These are phyloP conservation scores for Penaeus chinensis DNA, from an alignment of 1,140 invertebrate species.

Conservation along the genomic window DNA sequence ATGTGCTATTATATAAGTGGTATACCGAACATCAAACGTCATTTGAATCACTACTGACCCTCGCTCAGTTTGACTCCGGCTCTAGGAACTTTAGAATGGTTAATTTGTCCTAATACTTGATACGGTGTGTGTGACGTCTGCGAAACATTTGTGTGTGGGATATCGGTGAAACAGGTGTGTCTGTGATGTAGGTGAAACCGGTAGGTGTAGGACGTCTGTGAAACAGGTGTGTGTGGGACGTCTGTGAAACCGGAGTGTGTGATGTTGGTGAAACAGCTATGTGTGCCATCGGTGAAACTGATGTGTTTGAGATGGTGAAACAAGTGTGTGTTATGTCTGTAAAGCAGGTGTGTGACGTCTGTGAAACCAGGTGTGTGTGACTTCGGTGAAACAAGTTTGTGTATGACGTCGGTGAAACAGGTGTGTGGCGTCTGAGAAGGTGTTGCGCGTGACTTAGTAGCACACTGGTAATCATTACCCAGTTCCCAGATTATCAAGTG, in stretches of 20 bases:
- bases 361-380: neutral
- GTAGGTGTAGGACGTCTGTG: neutral
- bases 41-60: neutral
- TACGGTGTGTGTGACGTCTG: no score
- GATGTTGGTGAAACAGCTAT: neutral
- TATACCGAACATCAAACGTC: no score
- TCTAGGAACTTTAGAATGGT: neutral
- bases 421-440: no score
- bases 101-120: no score
- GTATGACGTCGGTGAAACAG: neutral
- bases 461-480: constrained; percentile 6
- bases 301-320: neutral
- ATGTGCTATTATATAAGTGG: neutral
- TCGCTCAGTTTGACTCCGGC: constrained; percentile 9
- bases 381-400: neutral
- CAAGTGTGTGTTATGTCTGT: neutral
- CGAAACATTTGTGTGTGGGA: no score
- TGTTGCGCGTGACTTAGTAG: neutral
- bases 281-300: neutral
- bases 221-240: no score
- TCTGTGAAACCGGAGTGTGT: neutral
- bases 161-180: neutral
- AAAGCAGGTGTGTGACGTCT: neutral
- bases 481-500: neutral
- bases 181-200: neutral